Evolutionary conservation across 2,113 vertebrate species (phyloP).

Genomic region (Trogon melanurus): DNA sequence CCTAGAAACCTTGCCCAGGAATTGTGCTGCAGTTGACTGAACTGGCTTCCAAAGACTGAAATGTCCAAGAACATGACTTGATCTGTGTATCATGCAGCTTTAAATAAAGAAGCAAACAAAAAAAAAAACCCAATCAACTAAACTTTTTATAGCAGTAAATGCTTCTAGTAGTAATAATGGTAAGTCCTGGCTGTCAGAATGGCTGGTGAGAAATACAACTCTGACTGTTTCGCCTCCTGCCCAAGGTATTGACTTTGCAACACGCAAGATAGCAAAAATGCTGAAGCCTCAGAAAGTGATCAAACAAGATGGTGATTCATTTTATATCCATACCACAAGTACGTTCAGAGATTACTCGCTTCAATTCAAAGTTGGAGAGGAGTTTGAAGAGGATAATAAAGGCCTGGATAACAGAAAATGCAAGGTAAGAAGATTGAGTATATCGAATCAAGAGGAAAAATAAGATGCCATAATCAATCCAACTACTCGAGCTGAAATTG

Average conservation of each 20-base stretch:
- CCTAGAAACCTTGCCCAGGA: not conserved
- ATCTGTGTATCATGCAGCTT: not conserved
- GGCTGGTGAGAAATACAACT: not conserved
- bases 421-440: slow-evolving; percentile 76
- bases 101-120: not conserved
- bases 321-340: slow-evolving; percentile 82
- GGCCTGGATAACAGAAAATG: slow-evolving; percentile 87
- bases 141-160: not conserved
- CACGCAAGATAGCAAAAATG: slow-evolving; percentile 83
- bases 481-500: not conserved
- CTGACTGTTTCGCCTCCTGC: not conserved
- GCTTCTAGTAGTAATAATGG: not conserved
- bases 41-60: not conserved
- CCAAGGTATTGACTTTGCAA: slow-evolving; percentile 80
- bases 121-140: not conserved
- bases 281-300: slow-evolving; percentile 87
- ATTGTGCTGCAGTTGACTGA: not conserved
- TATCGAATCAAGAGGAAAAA: not conserved
- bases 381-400: slow-evolving; percentile 88
- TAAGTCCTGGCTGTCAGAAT: not conserved
- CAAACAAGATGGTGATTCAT: slow-evolving; percentile 78
- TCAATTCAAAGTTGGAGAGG: slow-evolving; percentile 82
- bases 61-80: not conserved
- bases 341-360: slow-evolving; percentile 81
- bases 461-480: not conserved